These are phyloP conservation scores for Ailurus styani DNA, from an alignment of 2,113 vertebrate genomes.

Conservation along the genomic window DNA sequence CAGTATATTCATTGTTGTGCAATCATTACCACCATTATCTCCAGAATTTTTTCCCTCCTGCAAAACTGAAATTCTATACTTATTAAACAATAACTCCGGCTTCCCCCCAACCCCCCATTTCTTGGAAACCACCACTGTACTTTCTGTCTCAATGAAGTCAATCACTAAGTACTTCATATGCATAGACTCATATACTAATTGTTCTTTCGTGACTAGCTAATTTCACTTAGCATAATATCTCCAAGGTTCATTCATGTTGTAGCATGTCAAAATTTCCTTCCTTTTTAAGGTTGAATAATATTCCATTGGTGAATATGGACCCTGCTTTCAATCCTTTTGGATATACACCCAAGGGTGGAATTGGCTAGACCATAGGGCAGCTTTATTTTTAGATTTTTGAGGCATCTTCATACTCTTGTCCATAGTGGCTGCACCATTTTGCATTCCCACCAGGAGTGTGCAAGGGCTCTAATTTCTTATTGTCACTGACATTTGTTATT, in stretches of 20 bases:
- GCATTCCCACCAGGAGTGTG: neutral
- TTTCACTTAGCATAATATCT: neutral
- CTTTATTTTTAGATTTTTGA: neutral
- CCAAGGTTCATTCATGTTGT: neutral
- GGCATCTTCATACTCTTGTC: neutral
- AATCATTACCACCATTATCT: neutral
- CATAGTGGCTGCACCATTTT: neutral
- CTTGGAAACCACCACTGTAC: neutral
- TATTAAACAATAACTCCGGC: neutral
- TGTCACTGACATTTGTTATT: neutral
- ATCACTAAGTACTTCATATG: neutral
- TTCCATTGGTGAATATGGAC: neutral
- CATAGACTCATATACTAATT: neutral
- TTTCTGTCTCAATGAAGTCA: neutral
- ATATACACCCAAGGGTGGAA: neutral
- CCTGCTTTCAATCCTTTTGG: neutral
- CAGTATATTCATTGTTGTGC: neutral
- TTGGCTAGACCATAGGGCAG: neutral
- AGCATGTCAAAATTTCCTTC: neutral
- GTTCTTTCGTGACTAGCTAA: neutral
- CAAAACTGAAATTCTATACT: neutral
- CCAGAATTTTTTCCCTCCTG: neutral
- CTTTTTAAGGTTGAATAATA: neutral
- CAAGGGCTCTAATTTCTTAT: neutral
- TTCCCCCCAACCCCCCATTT: accelerated